Percentiles rank a stretch among this genome's conserved stretches.
These are phyloP conservation scores for Perdita meconis DNA, from an alignment of 2,888 invertebrate genomes.

Conservation along the genomic window DNA sequence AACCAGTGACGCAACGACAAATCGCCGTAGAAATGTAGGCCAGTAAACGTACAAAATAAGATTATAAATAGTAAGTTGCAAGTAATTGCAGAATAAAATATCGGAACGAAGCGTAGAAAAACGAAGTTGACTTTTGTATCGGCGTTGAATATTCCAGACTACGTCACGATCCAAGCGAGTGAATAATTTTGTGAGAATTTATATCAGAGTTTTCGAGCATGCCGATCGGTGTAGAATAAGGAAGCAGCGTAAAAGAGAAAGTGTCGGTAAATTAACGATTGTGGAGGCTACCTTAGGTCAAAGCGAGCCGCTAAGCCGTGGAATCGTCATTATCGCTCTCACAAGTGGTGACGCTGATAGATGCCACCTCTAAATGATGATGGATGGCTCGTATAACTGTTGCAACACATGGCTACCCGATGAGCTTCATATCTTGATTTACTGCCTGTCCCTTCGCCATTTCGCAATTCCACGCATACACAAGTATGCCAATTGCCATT, in stretches of 20 bases:
- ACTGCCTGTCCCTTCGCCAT: slow-evolving; percentile 75
- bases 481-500: slow-evolving; percentile 59
- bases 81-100: too few relatives aligned
- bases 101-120: too few relatives aligned
- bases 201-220: too few relatives aligned
- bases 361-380: slow-evolving; percentile 80
- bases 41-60: too few relatives aligned
- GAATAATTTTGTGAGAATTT: too few relatives aligned
- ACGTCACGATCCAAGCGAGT: too few relatives aligned
- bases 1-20: too few relatives aligned
- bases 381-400: slow-evolving; percentile 82
- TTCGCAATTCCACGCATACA: slow-evolving; percentile 68
- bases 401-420: slow-evolving; percentile 80
- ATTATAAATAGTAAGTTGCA: too few relatives aligned
- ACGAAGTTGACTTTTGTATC: too few relatives aligned
- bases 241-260: slow-evolving; percentile 36
- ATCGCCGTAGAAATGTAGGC: too few relatives aligned
- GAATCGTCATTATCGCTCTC: slow-evolving; percentile 76
- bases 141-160: too few relatives aligned
- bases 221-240: slow-evolving; percentile 2
- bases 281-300: slow-evolving; percentile 68
- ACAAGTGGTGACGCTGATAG: slow-evolving; percentile 78
- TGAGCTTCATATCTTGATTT: slow-evolving; percentile 81
- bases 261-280: slow-evolving; percentile 72
- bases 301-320: slow-evolving; percentile 74